Evolutionary conservation across 2,888 invertebrate genomes (phyloP).

Genomic region (Pyrrhosoma nymphula): DNA sequence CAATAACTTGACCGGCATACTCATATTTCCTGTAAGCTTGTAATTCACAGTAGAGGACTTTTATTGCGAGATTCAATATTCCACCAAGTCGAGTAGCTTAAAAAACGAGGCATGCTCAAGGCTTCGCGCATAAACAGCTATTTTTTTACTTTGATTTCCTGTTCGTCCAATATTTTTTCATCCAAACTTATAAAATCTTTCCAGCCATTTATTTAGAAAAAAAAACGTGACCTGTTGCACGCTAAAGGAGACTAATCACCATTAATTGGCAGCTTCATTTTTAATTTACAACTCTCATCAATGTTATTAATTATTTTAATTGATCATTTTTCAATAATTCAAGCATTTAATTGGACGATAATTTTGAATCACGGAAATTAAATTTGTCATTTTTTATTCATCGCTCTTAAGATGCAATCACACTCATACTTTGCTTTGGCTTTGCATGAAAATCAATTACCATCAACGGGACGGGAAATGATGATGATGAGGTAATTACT

Average conservation of each 20-base stretch:
- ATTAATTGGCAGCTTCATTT: background rate
- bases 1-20: no score
- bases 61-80: no score
- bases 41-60: no score
- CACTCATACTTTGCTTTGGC: background rate
- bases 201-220: background rate
- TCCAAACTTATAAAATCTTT: background rate
- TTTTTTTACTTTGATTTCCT: no score
- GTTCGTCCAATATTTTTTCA: no score
- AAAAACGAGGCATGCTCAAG: no score
- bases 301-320: background rate
- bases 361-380: background rate
- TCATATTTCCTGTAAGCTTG: no score
- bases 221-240: background rate
- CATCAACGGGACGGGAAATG: background rate
- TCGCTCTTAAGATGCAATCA: background rate
- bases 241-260: background rate
- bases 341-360: background rate
- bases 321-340: background rate
- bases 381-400: background rate
- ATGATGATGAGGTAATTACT: background rate
- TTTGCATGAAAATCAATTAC: background rate
- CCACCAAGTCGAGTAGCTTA: no score
- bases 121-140: no score
- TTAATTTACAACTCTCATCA: background rate